phyloP scores from a whole-genome alignment of 2,797 vertebrate genomes.

The Capromys pilorides region DNA sequence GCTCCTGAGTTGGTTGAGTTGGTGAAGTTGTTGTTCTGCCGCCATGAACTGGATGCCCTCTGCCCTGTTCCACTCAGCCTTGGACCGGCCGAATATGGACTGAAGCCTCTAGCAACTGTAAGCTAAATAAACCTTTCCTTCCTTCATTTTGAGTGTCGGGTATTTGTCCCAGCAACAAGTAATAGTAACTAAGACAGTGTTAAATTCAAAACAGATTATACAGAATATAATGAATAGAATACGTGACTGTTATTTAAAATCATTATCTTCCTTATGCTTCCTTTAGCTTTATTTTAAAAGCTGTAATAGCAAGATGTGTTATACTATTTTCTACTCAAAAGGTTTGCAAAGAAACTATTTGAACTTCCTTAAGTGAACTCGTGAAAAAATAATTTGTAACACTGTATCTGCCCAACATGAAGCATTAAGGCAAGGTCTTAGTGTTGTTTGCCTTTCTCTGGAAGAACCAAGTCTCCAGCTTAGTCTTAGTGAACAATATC shows the following conservation, averaged over 20 bases:
- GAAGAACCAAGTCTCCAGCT: constrained; percentile 20
- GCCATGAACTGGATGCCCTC: too few species aligned
- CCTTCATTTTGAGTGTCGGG: too few species aligned
- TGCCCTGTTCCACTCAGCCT: too few species aligned
- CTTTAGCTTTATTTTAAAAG: background rate
- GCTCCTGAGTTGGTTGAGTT: too few species aligned
- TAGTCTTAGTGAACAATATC: constrained; percentile 54
- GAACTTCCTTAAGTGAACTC: background rate
- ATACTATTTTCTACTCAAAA: background rate
- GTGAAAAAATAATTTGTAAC: constrained; percentile 12
- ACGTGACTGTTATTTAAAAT: constrained; percentile 19
- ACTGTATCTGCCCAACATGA: background rate
- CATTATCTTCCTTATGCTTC: constrained; percentile 2
- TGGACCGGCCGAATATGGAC: too few species aligned
- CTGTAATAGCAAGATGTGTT: background rate
- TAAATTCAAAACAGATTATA: constrained; percentile 8
- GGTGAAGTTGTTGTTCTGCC: too few species aligned
- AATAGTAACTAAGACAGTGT: too few species aligned
- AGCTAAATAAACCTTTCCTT: too few species aligned
- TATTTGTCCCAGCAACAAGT: too few species aligned
- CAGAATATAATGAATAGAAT: background rate
- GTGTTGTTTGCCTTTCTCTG: background rate
- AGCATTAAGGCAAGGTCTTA: background rate
- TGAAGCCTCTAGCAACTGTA: too few species aligned
- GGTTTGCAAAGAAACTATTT: background rate